A percentile compares a stretch with the other conserved stretches of the same genome.
Evolutionary conservation across 2,113 vertebrate genomes (phyloP).

Genomic region (Bujurquina vittata): DNA sequence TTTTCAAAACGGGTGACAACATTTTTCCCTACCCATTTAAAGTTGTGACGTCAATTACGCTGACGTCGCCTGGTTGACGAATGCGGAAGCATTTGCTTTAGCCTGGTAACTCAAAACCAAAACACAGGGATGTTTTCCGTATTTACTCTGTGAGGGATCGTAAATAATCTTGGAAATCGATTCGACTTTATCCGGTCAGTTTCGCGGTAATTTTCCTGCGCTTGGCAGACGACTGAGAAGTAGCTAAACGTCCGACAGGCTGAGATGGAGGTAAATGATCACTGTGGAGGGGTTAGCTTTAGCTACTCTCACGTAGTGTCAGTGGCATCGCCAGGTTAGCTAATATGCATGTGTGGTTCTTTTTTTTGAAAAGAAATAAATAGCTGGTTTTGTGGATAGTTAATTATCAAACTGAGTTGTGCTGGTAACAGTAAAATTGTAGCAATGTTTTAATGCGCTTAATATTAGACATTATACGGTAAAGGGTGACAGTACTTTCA

Average conservation of each 20-base stretch:
- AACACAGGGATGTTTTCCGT: conserved; percentile 43
- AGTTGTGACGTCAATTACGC: conserved; percentile 11
- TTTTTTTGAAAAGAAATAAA: neutral
- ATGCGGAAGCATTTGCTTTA: conserved; percentile 65
- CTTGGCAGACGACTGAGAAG: conserved; percentile 20
- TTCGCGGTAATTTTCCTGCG: neutral
- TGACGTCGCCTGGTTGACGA: conserved; percentile 69
- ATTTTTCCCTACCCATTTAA: neutral
- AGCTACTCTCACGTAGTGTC: conserved; percentile 17
- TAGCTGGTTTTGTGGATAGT: neutral
- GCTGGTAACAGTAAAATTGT: neutral
- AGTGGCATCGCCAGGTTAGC: neutral
- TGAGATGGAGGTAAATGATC: conserved; percentile 76
- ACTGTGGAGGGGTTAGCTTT: conserved; percentile 52
- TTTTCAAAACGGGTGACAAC: neutral
- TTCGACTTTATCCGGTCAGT: neutral
- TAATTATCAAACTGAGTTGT: neutral
- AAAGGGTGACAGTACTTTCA: neutral
- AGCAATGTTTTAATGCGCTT: neutral
- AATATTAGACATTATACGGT: neutral
- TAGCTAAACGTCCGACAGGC: conserved; percentile 6
- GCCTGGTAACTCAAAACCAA: conserved; percentile 36
- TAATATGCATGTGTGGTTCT: neutral
- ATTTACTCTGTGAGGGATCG: neutral
- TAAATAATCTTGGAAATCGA: neutral